Percentiles rank a stretch among this genome's conserved stretches.
Evolutionary conservation across 2,888 invertebrate species (phyloP).

Genomic region (Drosophila tanythrix): DNA sequence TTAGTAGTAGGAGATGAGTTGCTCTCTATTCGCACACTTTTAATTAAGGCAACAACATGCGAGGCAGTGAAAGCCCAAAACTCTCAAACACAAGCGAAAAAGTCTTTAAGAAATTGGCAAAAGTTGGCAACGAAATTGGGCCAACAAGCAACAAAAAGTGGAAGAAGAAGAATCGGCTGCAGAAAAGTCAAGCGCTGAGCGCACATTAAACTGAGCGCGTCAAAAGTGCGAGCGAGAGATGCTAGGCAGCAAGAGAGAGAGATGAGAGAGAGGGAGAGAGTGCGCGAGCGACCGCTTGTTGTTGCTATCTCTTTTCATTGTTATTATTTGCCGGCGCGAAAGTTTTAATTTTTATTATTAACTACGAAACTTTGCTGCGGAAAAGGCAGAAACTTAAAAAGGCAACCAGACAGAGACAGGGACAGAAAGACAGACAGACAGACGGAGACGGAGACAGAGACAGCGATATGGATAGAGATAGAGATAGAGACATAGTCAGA

Average conservation of each 20-base stretch:
- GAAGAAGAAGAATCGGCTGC: slow-evolving; percentile 4
- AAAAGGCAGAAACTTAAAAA: slow-evolving; percentile 76
- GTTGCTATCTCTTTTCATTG: slow-evolving; percentile 68
- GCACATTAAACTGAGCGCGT: slow-evolving; percentile 9
- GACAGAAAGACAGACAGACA: slow-evolving; percentile 15
- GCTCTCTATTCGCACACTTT: slow-evolving; percentile 23
- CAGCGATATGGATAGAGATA: neutral
- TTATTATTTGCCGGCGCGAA: slow-evolving; percentile 82
- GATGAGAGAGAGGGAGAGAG: slow-evolving; percentile 1
- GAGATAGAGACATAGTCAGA: slow-evolving; percentile 25
- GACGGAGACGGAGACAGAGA: slow-evolving; percentile 34
- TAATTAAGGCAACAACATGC: slow-evolving; percentile 52
- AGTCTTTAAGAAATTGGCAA: slow-evolving; percentile 57
- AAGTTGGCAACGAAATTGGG: slow-evolving; percentile 56
- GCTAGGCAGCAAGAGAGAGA: neutral
- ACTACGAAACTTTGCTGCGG: slow-evolving; percentile 76
- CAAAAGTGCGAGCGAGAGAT: neutral
- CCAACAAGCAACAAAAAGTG: slow-evolving; percentile 27
- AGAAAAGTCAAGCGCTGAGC: slow-evolving; percentile 5
- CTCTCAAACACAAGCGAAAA: slow-evolving; percentile 11
- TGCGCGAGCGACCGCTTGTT: slow-evolving; percentile 5
- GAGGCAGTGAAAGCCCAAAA: slow-evolving; percentile 19
- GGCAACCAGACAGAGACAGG: slow-evolving; percentile 59
- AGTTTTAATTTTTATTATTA: slow-evolving; percentile 82
- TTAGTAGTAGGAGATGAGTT: neutral